phyloP scores from a whole-genome alignment of 2,113 vertebrate genomes.

The Eleginops maclovinus region DNA sequence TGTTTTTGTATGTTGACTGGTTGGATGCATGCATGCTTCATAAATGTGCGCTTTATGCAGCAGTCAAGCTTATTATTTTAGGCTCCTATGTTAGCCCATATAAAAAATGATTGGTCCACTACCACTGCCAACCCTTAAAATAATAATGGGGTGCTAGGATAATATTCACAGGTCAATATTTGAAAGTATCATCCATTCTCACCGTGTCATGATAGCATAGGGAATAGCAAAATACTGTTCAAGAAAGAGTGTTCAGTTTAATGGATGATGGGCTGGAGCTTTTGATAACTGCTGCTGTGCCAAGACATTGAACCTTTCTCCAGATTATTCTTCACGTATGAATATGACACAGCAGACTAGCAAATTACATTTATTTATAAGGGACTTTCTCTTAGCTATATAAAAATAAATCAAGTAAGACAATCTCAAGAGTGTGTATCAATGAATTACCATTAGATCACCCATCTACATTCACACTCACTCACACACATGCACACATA shows the following conservation, averaged over 20 bases:
- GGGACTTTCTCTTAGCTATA: constrained; percentile 76
- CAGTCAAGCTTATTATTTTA: constrained; percentile 35
- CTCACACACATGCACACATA: constrained; percentile 37
- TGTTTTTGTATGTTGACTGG: constrained; percentile 36
- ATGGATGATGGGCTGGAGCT: constrained; percentile 36
- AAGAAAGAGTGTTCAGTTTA: constrained; percentile 15
- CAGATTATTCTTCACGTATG: constrained; percentile 53
- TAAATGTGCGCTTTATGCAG: constrained; percentile 48
- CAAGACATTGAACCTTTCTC: constrained; percentile 53
- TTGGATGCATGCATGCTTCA: constrained; percentile 53
- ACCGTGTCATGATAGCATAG: constrained; percentile 30
- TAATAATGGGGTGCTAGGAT: constrained; percentile 39
- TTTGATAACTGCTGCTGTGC: constrained; percentile 48
- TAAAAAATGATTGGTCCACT: constrained; percentile 32
- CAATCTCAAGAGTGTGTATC: constrained; percentile 73
- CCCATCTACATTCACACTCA: constrained; percentile 53
- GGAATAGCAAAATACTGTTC: constrained; percentile 50
- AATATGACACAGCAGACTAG: constrained; percentile 70
- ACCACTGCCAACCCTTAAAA: constrained; percentile 28
- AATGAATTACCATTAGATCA: constrained; percentile 60
- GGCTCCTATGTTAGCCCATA: constrained; percentile 33
- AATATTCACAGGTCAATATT: constrained; percentile 31
- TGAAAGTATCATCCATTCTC: constrained; percentile 37
- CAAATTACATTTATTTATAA: constrained; percentile 67
- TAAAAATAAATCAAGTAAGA: constrained; percentile 83